Conservation (phyloP, 1,140 invertebrate species). For the Ceratina japonica region DNA sequence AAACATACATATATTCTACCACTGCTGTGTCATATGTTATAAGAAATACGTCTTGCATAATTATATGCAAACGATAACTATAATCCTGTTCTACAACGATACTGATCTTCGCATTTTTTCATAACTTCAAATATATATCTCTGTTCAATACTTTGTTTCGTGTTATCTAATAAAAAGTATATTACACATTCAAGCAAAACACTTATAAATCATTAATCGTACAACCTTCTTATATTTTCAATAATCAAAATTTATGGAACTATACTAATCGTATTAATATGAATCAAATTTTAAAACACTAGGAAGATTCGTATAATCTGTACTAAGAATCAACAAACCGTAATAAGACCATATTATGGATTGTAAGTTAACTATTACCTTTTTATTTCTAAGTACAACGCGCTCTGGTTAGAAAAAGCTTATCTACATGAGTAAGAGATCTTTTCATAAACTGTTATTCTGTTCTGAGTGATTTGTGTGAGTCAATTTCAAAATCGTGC, state of each 20-base stretch:
- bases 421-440: too few species aligned
- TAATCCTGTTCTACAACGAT: slow-evolving; percentile 46
- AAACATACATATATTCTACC: slow-evolving; percentile 54
- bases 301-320: slow-evolving; percentile 14
- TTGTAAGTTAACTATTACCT: slow-evolving; percentile 11
- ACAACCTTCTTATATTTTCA: slow-evolving; percentile 33
- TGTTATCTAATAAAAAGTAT: slow-evolving; percentile 55
- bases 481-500: too few species aligned
- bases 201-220: slow-evolving; percentile 41
- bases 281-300: slow-evolving; percentile 21
- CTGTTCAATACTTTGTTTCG: slow-evolving; percentile 51
- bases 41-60: slow-evolving; percentile 53
- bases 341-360: slow-evolving; percentile 32
- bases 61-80: slow-evolving; percentile 48
- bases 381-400: background rate
- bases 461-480: too few species aligned
- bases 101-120: slow-evolving; percentile 52
- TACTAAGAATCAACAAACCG: slow-evolving; percentile 9
- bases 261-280: background rate
- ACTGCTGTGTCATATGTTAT: slow-evolving; percentile 59
- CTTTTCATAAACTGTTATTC: too few species aligned
- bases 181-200: slow-evolving; percentile 44
- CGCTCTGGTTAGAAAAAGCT: too few species aligned
- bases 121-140: slow-evolving; percentile 56
- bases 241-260: slow-evolving; percentile 29